phyloP scores from a whole-genome alignment of 2,797 vertebrate species.

The Tokudaia tokunoshimensis region DNA sequence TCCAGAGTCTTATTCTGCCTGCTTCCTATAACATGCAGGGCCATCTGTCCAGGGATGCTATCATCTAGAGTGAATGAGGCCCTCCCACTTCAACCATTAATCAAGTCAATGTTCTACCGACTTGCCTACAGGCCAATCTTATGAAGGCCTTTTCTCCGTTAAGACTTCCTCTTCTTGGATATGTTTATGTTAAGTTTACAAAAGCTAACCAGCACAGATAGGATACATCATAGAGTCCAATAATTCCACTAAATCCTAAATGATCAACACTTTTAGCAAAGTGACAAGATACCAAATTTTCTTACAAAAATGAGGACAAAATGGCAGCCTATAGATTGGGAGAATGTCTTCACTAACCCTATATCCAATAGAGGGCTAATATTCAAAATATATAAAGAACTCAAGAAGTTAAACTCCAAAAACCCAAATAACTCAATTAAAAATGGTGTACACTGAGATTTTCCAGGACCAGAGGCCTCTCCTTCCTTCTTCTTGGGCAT shows the following conservation, averaged over 20 bases:
- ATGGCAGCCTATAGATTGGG: background rate
- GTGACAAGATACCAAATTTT: background rate
- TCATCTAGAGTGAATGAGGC: background rate
- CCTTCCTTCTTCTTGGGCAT: too few relatives aligned
- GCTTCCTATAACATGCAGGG: background rate
- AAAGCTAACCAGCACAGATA: background rate
- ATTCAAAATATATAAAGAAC: background rate
- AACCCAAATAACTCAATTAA: background rate
- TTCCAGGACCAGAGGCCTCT: too few relatives aligned
- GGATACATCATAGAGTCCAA: background rate
- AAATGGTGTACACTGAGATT: background rate
- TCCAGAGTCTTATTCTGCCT: background rate
- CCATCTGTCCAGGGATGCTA: background rate
- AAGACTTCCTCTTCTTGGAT: background rate
- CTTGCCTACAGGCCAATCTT: background rate
- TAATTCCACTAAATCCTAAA: background rate
- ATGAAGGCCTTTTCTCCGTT: background rate
- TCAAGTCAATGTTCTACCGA: background rate
- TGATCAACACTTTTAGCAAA: background rate
- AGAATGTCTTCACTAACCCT: background rate
- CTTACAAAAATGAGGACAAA: background rate
- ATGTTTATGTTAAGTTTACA: background rate
- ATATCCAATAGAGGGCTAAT: background rate
- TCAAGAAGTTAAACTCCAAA: background rate
- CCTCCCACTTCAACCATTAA: background rate